A percentile compares a stretch with the other conserved stretches of the same genome.
phyloP scores from a whole-genome alignment of 2,888 invertebrate genomes.

The Protophormia terraenovae region DNA sequence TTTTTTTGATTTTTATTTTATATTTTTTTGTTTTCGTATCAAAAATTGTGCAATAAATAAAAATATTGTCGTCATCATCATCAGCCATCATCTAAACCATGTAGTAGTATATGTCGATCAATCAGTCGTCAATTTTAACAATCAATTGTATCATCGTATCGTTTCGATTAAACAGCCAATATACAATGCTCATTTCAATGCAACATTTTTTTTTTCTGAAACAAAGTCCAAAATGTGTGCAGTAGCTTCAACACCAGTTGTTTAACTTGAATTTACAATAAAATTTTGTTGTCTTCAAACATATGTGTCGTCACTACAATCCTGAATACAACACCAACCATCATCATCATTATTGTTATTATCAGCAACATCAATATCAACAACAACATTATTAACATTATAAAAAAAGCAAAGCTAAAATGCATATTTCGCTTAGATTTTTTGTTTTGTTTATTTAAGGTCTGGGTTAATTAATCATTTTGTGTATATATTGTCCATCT shows the following conservation, averaged over 20 bases:
- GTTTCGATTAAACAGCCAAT: neutral
- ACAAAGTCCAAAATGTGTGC: neutral
- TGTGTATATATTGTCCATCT: conserved; percentile 2
- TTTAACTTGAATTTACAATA: conserved; percentile 1
- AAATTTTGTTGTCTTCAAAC: neutral
- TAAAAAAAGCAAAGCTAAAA: neutral
- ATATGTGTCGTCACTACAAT: conserved; percentile 4
- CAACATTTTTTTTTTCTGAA: neutral
- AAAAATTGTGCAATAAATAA: conserved; percentile 36
- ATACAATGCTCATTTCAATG: neutral
- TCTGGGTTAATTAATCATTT: conserved; percentile 67
- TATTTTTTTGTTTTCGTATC: neutral
- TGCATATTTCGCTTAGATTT: neutral
- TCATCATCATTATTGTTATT: neutral
- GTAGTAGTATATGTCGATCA: conserved; percentile 6
- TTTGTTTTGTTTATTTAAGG: conserved; percentile 37
- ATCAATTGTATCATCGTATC: neutral
- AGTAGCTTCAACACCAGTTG: conserved; percentile 4
- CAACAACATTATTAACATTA: neutral
- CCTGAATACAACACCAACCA: no score
- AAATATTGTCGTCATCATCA: conserved; percentile 1
- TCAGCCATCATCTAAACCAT: conserved; percentile 1
- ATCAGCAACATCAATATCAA: neutral
- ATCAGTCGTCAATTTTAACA: conserved; percentile 11
- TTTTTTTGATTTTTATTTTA: neutral